Evolutionary conservation across 2,113 vertebrate genomes (phyloP), one percentile per base, ranked within the genome.

Genomic region (Sinocyclocheilus anophthalmus): DNA sequence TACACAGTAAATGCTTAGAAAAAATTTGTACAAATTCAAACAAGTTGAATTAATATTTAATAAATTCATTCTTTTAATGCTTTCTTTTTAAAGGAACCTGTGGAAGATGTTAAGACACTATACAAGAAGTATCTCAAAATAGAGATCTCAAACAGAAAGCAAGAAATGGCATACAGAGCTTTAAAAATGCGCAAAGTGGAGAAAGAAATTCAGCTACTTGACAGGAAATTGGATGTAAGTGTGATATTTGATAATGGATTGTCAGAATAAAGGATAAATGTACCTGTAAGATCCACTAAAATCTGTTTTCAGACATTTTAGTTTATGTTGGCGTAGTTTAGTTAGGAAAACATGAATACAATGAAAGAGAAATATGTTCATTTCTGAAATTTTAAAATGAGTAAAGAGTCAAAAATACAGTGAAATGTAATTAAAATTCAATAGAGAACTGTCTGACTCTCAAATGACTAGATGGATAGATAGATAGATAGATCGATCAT

Each of bases 181-280:
- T 84, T 90, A 50, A 90, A 90, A 85, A 90, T 90, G 89, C 79
- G 73, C 70, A 90, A 87, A 69, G 77, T 90, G 4, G 80, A 90
- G 70, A 90, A 88, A 79, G 89, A 90, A 81, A 90, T 88, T 20
- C 80, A 88, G 84, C 65, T 90, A 45, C 78, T 90, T 9, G 87
- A 90, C 78, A 87, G 81, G 63, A 83, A 88, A 59, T 24, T 88
- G 87, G 82, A 80, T 76, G 81, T 81, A 30, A 86, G 85, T 80
- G 45, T 10, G 59, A 65, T 16, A 14, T 63, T 13, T 42, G 33
- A 37, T 57, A 42, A 39, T 61, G 20, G 22, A 30, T 65, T 16
- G 37, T 81, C n/a, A 8, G 33, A 81, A 18, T 63, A 24, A 48
- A 26, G 39, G 22, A 16, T 24, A 72, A 5, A 3, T 14, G 22